These are phyloP conservation scores for Scelioninae gen. 1 DNA, from an alignment of 2,888 invertebrate species.

Conservation along the genomic window DNA sequence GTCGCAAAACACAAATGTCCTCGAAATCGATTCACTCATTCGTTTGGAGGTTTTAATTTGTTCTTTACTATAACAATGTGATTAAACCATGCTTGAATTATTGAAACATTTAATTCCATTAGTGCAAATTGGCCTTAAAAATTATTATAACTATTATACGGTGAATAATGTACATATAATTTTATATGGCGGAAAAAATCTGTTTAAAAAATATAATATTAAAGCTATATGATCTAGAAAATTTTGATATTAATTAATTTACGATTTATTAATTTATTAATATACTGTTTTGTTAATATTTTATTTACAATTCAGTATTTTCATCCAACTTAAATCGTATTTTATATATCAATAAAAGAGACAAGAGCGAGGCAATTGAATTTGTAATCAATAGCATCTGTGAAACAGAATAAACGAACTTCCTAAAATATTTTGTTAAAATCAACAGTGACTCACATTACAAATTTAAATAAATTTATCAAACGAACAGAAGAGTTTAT, in stretches of 20 bases:
- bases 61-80: conserved; percentile 15
- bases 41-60: conserved; percentile 27
- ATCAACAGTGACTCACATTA: not conserved
- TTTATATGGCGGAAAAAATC: conserved; percentile 9
- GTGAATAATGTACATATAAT: conserved; percentile 18
- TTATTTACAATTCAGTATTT: conserved; percentile 29
- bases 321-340: conserved; percentile 27
- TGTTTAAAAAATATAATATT: conserved; percentile 28
- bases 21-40: conserved; percentile 25
- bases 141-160: no score
- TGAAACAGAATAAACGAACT: not conserved
- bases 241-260: conserved; percentile 31
- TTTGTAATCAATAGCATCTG: conserved; percentile 15
- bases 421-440: conserved; percentile 4
- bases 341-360: conserved; percentile 1
- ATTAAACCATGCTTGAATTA: conserved; percentile 36
- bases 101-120: conserved; percentile 32
- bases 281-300: not conserved
- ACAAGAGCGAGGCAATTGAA: conserved; percentile 9
- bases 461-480: conserved; percentile 5
- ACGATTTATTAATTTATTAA: conserved; percentile 7
- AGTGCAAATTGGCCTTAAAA: conserved; percentile 36
- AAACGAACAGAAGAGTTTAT: no score
- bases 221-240: conserved; percentile 22
- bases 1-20: conserved; percentile 20